Conservation (phyloP, 2,888 invertebrate species). For the Drosophila imparisetae region DNA sequence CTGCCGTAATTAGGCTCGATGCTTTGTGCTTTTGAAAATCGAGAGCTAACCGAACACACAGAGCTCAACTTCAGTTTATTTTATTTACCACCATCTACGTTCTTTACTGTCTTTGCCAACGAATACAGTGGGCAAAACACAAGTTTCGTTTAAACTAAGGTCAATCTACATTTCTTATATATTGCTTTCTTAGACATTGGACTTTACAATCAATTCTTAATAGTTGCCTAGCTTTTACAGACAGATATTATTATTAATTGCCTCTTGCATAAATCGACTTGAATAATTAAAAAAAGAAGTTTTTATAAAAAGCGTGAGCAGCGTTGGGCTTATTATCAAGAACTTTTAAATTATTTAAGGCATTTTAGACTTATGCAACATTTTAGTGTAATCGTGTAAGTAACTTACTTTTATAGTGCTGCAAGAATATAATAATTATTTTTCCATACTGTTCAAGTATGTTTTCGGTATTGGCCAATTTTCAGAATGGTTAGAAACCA, state of each 20-base stretch:
- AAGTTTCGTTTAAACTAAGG: neutral
- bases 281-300: too few relatives aligned
- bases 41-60: conserved; percentile 31
- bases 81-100: conserved; percentile 31
- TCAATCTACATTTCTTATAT: neutral
- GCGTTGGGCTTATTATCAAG: too few relatives aligned
- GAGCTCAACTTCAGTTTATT: conserved; percentile 40
- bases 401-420: neutral
- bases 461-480: neutral
- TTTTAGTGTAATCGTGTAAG: neutral
- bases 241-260: neutral
- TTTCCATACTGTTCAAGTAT: neutral
- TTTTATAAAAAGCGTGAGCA: too few relatives aligned
- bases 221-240: neutral
- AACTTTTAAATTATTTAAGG: neutral
- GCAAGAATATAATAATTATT: neutral
- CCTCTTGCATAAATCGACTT: neutral
- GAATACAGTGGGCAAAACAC: conserved; percentile 25
- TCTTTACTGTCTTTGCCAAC: conserved; percentile 13
- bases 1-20: conserved; percentile 82
- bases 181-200: neutral
- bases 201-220: neutral
- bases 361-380: neutral
- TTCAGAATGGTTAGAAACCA: neutral
- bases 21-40: conserved; percentile 63